A percentile compares a stretch with the other conserved stretches of the same genome.
phyloP scores from a whole-genome alignment of 2,113 vertebrate genomes.

The Machaerirhynchus nigripectus region DNA sequence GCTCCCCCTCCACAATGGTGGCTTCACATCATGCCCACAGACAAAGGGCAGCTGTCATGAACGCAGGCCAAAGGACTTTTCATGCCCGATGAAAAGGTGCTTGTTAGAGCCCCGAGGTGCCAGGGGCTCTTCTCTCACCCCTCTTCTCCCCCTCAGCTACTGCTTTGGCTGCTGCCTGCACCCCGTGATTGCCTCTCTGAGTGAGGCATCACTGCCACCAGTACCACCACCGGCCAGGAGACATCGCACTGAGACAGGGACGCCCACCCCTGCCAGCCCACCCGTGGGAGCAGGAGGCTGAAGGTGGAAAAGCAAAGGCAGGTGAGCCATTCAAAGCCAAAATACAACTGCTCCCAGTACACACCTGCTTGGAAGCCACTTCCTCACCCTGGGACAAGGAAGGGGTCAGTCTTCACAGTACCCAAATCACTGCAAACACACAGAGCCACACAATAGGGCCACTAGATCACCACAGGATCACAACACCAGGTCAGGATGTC shows the following conservation, averaged over 20 bases:
- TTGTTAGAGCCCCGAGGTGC: slow-evolving; percentile 58
- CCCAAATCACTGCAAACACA: background rate
- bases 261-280: background rate
- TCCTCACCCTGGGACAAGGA: background rate
- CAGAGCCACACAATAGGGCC: background rate
- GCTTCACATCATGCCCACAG: slow-evolving; percentile 59
- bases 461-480: background rate
- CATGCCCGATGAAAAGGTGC: slow-evolving; percentile 58
- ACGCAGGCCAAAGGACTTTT: slow-evolving; percentile 34
- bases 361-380: background rate
- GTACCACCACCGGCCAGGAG: background rate
- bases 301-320: background rate
- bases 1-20: slow-evolving; percentile 60
- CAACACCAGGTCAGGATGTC: background rate
- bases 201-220: background rate
- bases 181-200: background rate
- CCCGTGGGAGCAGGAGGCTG: accelerated
- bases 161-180: background rate
- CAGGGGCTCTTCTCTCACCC: slow-evolving; percentile 68
- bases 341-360: background rate
- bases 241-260: accelerated
- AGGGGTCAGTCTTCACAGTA: background rate
- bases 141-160: slow-evolving; percentile 55
- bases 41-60: slow-evolving; percentile 62
- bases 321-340: background rate